Conservation (phyloP, 2,888 invertebrate species). For the Caenorhabditis wallacei region DNA sequence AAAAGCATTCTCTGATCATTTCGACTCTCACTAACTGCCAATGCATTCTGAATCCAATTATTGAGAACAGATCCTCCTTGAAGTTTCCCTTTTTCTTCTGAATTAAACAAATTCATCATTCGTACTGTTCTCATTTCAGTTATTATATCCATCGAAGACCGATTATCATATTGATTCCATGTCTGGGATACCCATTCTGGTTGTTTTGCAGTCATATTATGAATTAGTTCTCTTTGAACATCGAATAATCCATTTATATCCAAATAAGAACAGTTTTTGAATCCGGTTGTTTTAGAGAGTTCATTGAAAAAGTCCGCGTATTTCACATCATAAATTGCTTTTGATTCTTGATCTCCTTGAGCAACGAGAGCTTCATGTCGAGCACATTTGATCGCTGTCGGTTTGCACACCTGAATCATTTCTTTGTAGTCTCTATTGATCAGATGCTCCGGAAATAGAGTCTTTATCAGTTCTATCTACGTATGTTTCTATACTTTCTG, state of each 20-base stretch:
- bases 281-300: slow-evolving; percentile 68
- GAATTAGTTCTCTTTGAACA: slow-evolving; percentile 72
- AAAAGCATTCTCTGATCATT: slow-evolving; percentile 72
- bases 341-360: slow-evolving; percentile 37
- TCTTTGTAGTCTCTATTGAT: slow-evolving; percentile 9
- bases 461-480: slow-evolving; percentile 40
- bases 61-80: slow-evolving; percentile 75
- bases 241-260: slow-evolving; percentile 71
- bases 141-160: slow-evolving; percentile 68
- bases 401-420: slow-evolving; percentile 63
- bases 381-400: slow-evolving; percentile 64
- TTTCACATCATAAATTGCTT: slow-evolving; percentile 57
- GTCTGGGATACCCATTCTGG: slow-evolving; percentile 73
- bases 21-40: slow-evolving; percentile 62
- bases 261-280: slow-evolving; percentile 59
- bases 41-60: slow-evolving; percentile 72
- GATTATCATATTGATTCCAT: slow-evolving; percentile 74
- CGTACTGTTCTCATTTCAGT: slow-evolving; percentile 61
- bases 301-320: slow-evolving; percentile 72
- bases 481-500: slow-evolving; percentile 28
- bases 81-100: slow-evolving; percentile 54
- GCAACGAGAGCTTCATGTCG: slow-evolving; percentile 49
- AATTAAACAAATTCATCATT: slow-evolving; percentile 60
- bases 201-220: slow-evolving; percentile 68
- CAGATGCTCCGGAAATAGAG: slow-evolving; percentile 43